Evolutionary conservation across 2,113 vertebrate genomes (phyloP).

Genomic region (Genyomyrus donnyi): DNA sequence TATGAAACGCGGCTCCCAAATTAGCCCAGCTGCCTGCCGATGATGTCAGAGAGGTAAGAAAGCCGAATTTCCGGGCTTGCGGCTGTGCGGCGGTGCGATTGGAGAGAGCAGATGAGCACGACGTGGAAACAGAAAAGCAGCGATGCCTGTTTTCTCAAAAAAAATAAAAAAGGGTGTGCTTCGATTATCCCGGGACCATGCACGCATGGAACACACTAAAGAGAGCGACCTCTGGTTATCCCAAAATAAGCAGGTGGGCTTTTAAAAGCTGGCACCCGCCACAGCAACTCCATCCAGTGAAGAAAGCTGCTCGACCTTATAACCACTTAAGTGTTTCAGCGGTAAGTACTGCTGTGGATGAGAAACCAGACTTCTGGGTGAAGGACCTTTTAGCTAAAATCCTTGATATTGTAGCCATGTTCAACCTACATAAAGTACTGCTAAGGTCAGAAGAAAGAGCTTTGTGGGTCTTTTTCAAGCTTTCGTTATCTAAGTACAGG

Average conservation of each 20-base stretch:
- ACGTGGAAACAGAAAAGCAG: neutral
- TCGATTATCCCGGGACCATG: neutral
- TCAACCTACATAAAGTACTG: neutral
- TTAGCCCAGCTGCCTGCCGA: neutral
- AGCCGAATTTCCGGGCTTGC: neutral
- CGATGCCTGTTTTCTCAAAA: neutral
- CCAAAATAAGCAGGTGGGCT: neutral
- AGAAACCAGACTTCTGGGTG: neutral
- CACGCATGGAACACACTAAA: neutral
- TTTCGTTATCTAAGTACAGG: neutral
- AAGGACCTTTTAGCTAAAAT: neutral
- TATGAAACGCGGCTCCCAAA: neutral
- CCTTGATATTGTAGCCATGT: neutral
- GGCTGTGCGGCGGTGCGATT: neutral
- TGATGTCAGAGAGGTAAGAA: neutral
- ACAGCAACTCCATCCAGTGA: neutral
- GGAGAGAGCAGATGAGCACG: neutral
- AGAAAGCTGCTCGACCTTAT: neutral
- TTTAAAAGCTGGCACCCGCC: neutral
- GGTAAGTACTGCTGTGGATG: neutral
- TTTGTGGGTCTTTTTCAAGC: neutral
- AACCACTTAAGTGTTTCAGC: neutral
- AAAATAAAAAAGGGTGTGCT: neutral
- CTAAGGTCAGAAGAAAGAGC: neutral
- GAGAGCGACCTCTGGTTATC: neutral